phyloP scores from a whole-genome alignment of 2,113 vertebrate species.

The Macquaria ambigua region DNA sequence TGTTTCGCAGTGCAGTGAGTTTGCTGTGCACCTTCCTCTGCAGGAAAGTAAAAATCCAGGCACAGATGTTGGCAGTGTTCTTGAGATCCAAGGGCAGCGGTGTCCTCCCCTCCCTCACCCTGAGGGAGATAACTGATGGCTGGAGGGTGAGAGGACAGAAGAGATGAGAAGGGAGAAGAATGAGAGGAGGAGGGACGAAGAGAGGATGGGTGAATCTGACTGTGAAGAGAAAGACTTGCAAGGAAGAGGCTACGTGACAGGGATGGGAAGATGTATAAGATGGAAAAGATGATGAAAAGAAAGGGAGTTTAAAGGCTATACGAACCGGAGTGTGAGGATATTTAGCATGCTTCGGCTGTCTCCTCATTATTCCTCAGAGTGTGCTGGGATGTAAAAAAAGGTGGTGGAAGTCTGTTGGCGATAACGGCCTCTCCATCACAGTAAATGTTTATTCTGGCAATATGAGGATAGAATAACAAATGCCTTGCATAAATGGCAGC shows the following conservation, averaged over 20 bases:
- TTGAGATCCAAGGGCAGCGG: constrained; percentile 53
- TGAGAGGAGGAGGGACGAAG: background rate
- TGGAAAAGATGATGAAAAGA: constrained; percentile 24
- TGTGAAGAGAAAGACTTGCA: constrained; percentile 16
- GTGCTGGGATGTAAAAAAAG: constrained; percentile 21
- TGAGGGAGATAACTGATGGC: constrained; percentile 58
- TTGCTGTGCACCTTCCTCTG: constrained; percentile 16
- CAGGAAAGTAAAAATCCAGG: constrained; percentile 20
- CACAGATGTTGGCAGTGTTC: constrained; percentile 46
- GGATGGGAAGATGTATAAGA: constrained; percentile 2
- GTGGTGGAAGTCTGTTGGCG: constrained; percentile 40
- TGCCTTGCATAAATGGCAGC: constrained; percentile 4
- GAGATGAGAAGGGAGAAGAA: constrained; percentile 18
- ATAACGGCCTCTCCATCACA: constrained; percentile 39
- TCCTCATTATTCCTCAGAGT: constrained; percentile 21
- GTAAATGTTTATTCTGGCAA: constrained; percentile 40
- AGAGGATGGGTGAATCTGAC: constrained; percentile 32
- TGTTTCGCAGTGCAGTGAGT: constrained; percentile 5
- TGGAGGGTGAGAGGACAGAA: constrained; percentile 54
- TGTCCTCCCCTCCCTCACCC: constrained; percentile 44
- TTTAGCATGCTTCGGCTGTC: constrained; percentile 1
- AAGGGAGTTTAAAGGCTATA: constrained; percentile 23
- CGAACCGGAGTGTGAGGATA: background rate
- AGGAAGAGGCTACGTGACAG: constrained; percentile 1
- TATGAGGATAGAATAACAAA: constrained; percentile 32